Conservation (phyloP, 2,888 invertebrate species). For the Nemoura dubitans region DNA sequence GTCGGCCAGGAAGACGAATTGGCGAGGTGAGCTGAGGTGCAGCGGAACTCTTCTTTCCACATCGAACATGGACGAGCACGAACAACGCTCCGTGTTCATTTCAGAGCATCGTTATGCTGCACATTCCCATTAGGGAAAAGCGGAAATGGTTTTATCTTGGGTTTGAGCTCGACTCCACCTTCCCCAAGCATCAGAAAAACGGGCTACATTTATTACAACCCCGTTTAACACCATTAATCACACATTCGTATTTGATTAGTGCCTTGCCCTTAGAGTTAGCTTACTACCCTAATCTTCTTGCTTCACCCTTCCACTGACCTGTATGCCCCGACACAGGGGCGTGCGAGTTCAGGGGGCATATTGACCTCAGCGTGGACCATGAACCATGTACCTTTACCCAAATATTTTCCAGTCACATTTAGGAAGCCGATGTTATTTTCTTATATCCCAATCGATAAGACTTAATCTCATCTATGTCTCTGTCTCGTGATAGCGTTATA, state of each 20-base stretch:
- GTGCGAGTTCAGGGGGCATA: too few relatives aligned
- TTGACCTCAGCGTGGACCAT: neutral
- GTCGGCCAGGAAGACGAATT: neutral
- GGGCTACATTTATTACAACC: neutral
- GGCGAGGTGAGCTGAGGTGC: neutral
- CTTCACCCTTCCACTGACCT: neutral
- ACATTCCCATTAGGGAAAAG: conserved; percentile 2
- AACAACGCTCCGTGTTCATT: neutral
- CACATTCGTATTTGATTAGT: conserved; percentile 3
- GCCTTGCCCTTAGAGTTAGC: neutral
- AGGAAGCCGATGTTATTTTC: neutral
- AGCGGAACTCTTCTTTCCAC: neutral
- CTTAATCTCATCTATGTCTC: neutral
- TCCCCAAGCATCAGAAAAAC: neutral
- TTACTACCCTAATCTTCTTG: neutral
- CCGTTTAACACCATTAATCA: neutral
- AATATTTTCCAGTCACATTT: neutral
- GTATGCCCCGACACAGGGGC: too few relatives aligned
- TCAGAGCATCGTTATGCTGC: neutral
- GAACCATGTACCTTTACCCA: neutral
- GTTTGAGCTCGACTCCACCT: neutral
- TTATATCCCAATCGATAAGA: neutral
- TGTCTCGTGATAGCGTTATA: neutral
- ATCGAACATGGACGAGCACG: neutral
- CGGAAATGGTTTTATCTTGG: conserved; percentile 4